A percentile compares a stretch with the other conserved stretches of the same genome.
phyloP scores from a whole-genome alignment of 1,140 invertebrate species.

The Drosophila quadrilineata region DNA sequence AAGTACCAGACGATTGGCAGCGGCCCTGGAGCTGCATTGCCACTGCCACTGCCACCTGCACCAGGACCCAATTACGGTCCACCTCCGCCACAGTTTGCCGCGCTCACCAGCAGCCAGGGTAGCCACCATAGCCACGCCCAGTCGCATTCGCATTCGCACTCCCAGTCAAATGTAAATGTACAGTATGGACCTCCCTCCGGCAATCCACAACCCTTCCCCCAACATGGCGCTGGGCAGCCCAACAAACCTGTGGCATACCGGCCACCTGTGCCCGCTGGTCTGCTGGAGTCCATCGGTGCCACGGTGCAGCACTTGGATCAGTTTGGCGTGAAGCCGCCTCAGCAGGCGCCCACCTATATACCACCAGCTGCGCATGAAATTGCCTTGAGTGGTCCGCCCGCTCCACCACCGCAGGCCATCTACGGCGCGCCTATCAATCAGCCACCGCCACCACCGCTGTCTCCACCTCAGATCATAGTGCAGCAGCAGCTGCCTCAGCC shows the following conservation, averaged over 20 bases:
- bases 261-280: slow-evolving; percentile 86
- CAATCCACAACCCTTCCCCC: slow-evolving; percentile 46
- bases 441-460: slow-evolving; percentile 38
- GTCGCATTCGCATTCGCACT: slow-evolving; percentile 22
- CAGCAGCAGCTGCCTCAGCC: slow-evolving; percentile 62
- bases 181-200: slow-evolving; percentile 78
- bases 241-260: slow-evolving; percentile 86
- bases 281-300: slow-evolving; percentile 85
- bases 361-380: slow-evolving; percentile 85
- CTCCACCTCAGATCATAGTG: slow-evolving; percentile 39
- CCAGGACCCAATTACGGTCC: slow-evolving; percentile 29
- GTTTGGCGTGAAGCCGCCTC: slow-evolving; percentile 70
- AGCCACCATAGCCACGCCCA: too few species aligned
- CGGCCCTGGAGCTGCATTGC: slow-evolving; percentile 3
- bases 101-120: slow-evolving; percentile 68
- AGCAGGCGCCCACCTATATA: slow-evolving; percentile 83
- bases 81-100: slow-evolving; percentile 55
- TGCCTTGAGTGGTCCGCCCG: slow-evolving; percentile 50
- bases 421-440: slow-evolving; percentile 34
- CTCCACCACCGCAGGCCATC: slow-evolving; percentile 22
- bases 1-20: slow-evolving; percentile 55
- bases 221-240: slow-evolving; percentile 81
- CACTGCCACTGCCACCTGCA: slow-evolving; percentile 5
- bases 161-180: slow-evolving; percentile 49
- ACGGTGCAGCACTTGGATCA: slow-evolving; percentile 82